Base-by-base conservation (phyloP, 2,113 vertebrate genomes). In the Zeus faber region DNA sequence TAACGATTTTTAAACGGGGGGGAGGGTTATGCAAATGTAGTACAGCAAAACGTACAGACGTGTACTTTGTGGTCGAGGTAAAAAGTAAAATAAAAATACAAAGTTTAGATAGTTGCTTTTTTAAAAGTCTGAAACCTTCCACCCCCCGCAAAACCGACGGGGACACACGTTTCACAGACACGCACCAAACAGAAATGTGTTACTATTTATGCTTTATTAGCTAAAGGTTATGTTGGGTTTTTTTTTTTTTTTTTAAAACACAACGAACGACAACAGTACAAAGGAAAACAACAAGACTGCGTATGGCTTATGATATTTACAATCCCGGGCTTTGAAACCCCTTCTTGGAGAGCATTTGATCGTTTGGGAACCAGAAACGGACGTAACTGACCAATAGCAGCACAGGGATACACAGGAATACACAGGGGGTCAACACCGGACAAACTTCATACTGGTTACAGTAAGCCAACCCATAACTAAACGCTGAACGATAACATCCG, bases 171-270 rank as follows among this genome's bases (percentile, higher is more conserved):
- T n/a, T n/a, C 5, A 33, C 33, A 14, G 13, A 37, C 33, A 3
- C 1, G 31, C 13, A 14, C 13, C 33, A 37, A 13, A n/a, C 33
- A 33, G 8, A 33, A 7, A n/a, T n/a, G 4, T 61, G n/a, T n/a
- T n/a, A n/a, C 64, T 66, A 48, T n/a, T 65, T 25, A 53, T 62
- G 48, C 67, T 86, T 84, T 84, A 83, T 84, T 84, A 46, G 14
- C 50, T 13, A 57, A 68, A 77, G 66, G 72, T 55, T 62, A 45
- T 54, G 51, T 68, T n/a, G n/a, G n/a, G n/a, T n/a, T n/a, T n/a
- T n/a, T n/a, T n/a, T n/a, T n/a, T n/a, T n/a, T n/a, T n/a, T n/a
- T 54, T 76, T 56, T 54, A 47, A 60, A 74, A 47, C 64, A 74
- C 78, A 65, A 61, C 49, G 68, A 60, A n/a, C n/a, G n/a, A n/a